phyloP scores from a whole-genome alignment of 2,113 vertebrate species.

The Globicephala melas region DNA sequence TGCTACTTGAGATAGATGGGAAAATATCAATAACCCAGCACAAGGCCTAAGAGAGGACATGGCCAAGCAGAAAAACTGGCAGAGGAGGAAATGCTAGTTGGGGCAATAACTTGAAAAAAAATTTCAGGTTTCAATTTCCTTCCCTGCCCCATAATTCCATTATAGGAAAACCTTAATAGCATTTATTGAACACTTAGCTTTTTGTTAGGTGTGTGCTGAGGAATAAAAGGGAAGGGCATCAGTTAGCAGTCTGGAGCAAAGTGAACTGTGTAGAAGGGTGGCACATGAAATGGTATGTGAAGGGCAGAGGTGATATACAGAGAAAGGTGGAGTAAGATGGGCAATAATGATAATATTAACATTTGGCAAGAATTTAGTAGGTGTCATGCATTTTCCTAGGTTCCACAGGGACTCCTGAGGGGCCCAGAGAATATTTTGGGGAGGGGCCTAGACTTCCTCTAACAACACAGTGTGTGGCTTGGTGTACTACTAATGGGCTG shows the following conservation, averaged over 20 bases:
- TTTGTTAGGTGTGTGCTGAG: not conserved
- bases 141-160: not conserved
- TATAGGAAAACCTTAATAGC: not conserved
- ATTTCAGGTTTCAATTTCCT: not conserved
- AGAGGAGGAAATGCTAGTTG: not conserved
- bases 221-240: not conserved
- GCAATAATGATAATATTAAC: not conserved
- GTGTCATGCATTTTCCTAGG: not conserved
- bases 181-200: not conserved
- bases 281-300: rapidly evolving
- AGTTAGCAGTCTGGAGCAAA: not conserved
- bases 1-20: not conserved
- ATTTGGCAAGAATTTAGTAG: not conserved
- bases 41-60: not conserved
- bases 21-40: not conserved
- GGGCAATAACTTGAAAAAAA: not conserved
- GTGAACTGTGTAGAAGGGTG: not conserved
- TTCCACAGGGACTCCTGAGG: not conserved
- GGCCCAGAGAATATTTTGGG: not conserved
- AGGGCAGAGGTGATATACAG: not conserved
- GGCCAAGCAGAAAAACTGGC: not conserved
- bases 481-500: not conserved
- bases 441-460: not conserved
- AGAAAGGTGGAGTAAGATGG: not conserved
- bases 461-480: not conserved